phyloP scores from a whole-genome alignment of 2,113 vertebrate genomes.

The Bettongia penicillata region DNA sequence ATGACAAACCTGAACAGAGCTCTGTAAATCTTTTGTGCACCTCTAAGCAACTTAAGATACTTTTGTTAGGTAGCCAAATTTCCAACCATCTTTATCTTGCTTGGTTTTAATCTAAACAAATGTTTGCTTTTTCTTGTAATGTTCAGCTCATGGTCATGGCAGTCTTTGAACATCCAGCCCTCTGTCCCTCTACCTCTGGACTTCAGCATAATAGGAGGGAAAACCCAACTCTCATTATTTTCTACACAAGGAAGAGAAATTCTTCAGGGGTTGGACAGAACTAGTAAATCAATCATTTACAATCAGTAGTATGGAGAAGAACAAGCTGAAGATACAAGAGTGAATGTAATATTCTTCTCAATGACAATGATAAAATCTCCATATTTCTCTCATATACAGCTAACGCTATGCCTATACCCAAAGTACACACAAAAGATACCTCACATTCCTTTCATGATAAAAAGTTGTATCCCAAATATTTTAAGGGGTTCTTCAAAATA shows the following conservation, averaged over 20 bases:
- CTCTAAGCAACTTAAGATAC: constrained; percentile 60
- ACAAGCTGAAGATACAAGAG: constrained; percentile 13
- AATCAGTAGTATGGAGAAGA: background rate
- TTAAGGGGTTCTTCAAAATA: background rate
- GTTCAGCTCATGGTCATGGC: constrained; percentile 13
- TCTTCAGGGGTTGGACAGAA: background rate
- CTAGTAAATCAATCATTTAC: background rate
- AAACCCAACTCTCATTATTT: constrained; percentile 9
- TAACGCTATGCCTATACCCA: background rate
- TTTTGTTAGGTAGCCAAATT: constrained; percentile 43
- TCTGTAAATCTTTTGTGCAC: constrained; percentile 40
- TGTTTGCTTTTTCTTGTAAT: constrained; percentile 55
- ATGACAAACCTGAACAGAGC: background rate
- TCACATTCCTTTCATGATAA: background rate
- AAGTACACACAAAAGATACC: background rate
- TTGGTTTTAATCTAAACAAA: constrained; percentile 60
- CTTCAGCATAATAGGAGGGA: constrained; percentile 38
- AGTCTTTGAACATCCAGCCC: constrained; percentile 56
- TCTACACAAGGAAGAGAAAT: constrained; percentile 15
- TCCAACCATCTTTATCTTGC: constrained; percentile 31
- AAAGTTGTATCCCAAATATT: constrained; percentile 10
- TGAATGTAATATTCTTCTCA: constrained; percentile 15
- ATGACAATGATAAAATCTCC: background rate
- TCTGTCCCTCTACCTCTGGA: constrained; percentile 65
- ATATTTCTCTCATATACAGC: background rate